Evolutionary conservation across 1,140 invertebrate species (phyloP), one percentile per base, ranked within the genome.

Genomic region (Zaprionus davidi): DNA sequence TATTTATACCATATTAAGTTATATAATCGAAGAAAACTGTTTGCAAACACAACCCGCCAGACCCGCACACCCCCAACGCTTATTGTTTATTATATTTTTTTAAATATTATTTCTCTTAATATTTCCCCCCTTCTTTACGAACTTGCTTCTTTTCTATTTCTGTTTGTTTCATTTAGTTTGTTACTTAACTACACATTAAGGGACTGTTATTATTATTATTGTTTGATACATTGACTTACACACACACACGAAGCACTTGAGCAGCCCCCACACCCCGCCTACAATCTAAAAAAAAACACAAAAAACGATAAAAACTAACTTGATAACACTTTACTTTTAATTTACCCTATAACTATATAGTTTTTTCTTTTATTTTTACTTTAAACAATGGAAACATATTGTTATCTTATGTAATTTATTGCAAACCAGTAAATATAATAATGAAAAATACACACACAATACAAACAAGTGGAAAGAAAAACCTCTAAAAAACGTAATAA

Each of bases 381-480:
- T 77, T 73, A 73, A 73, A 68, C 75, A 53, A 77, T 73, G 75
- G 75, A 73, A 73, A 77, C 58, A 73, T 77, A 73, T 73, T 73
- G 70, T 73, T 77, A 77, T 77, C 65, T 77, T 77, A 77, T 88
- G 82, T 88, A 88, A 88, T 88, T 88, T 88, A 88, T 88, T 88
- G 84, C 84, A 88, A 87, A 88, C 84, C 82, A 88, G 73, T 77
- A 77, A 77, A 77, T 67, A 87, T 79, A 86, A 87, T 71, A 87
- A 71, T 81, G 53, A 86, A 72, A 82, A 83, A 69, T 78, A 87
- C 84, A 81, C 75, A 84, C 75, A 85, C 76, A 84, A 84, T 58
- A 78, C 67, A 86, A 83, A 87, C 81, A 90, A 87, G 68, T 87
- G 84, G 83, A 88, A 84, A 60, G 81, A 75, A 71, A 78, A 79